Evolutionary conservation across 2,888 invertebrate species (phyloP).

Genomic region (Dasysyrphus albostriatus): DNA sequence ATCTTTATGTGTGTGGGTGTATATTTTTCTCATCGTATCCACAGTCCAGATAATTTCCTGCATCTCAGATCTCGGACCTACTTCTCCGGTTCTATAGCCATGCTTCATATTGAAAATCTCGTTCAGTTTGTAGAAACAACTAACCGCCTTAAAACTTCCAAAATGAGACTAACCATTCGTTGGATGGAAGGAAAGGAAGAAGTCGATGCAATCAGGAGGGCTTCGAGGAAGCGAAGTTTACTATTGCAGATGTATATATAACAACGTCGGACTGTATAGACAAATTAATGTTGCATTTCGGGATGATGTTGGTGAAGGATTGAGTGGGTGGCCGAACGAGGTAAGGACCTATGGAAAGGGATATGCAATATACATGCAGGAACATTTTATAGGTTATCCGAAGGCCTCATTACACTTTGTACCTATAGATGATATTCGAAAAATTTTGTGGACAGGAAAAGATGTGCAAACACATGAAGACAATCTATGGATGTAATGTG

Average conservation of each 20-base stretch:
- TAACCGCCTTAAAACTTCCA: slow-evolving; percentile 75
- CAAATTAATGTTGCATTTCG: slow-evolving; percentile 74
- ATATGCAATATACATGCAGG: neutral
- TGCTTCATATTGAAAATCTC: slow-evolving; percentile 73
- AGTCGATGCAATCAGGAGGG: slow-evolving; percentile 34
- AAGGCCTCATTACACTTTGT: slow-evolving; percentile 68
- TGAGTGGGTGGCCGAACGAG: neutral
- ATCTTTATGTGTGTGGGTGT: slow-evolving; percentile 33
- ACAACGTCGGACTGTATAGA: slow-evolving; percentile 67
- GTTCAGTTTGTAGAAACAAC: slow-evolving; percentile 72
- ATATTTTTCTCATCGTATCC: slow-evolving; percentile 28
- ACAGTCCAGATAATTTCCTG: slow-evolving; percentile 63
- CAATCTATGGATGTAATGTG: slow-evolving; percentile 6
- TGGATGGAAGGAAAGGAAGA: slow-evolving; percentile 16
- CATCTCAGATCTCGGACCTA: slow-evolving; percentile 70
- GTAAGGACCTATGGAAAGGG: slow-evolving; percentile 1
- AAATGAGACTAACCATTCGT: slow-evolving; percentile 69
- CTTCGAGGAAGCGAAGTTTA: slow-evolving; percentile 33
- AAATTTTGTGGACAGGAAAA: slow-evolving; percentile 51
- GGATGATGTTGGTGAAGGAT: slow-evolving; percentile 39
- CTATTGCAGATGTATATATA: slow-evolving; percentile 55
- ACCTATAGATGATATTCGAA: slow-evolving; percentile 58
- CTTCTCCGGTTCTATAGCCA: slow-evolving; percentile 31
- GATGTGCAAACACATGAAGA: slow-evolving; percentile 60
- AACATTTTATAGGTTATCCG: slow-evolving; percentile 71